These are phyloP conservation scores for Centropyge bicolor DNA, from an alignment of 2,797 vertebrate genomes.

Conservation along the genomic window DNA sequence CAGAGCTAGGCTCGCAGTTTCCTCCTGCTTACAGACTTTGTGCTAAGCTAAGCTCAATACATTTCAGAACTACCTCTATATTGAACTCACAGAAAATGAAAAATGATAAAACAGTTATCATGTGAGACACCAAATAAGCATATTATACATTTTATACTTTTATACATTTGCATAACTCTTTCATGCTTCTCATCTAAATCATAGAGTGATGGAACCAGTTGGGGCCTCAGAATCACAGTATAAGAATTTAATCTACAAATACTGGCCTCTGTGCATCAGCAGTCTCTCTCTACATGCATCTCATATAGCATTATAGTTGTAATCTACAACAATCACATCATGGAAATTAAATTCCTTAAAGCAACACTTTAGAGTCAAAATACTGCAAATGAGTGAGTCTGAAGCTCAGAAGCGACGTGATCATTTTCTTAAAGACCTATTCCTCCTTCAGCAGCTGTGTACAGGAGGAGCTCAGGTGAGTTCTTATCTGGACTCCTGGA, in stretches of 20 bases:
- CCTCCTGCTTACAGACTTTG: too few species aligned
- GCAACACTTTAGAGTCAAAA: constrained; percentile 23
- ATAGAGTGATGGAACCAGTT: background rate
- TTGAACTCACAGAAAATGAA: background rate
- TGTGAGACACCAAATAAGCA: background rate
- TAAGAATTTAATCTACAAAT: too few species aligned
- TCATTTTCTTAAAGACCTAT: constrained; percentile 19
- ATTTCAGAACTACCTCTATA: background rate
- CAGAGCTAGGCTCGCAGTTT: too few species aligned
- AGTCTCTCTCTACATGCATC: background rate
- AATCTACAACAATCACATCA: constrained; percentile 18
- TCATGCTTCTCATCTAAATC: constrained; percentile 8
- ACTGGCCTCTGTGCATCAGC: background rate
- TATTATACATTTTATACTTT: background rate
- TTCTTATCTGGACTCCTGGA: constrained; percentile 10
- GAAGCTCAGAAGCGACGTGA: constrained; percentile 8
- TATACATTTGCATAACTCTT: background rate
- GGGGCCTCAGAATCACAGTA: constrained; percentile 1
- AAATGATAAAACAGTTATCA: constrained; percentile 10
- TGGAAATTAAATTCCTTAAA: constrained; percentile 8
- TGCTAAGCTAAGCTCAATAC: background rate
- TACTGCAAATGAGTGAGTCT: constrained; percentile 1
- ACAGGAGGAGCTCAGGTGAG: constrained; percentile 11
- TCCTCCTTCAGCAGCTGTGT: background rate
- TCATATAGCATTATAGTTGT: constrained; percentile 19